Evolutionary conservation across 2,888 invertebrate genomes (phyloP).

Genomic region (Diarsia mendica): DNA sequence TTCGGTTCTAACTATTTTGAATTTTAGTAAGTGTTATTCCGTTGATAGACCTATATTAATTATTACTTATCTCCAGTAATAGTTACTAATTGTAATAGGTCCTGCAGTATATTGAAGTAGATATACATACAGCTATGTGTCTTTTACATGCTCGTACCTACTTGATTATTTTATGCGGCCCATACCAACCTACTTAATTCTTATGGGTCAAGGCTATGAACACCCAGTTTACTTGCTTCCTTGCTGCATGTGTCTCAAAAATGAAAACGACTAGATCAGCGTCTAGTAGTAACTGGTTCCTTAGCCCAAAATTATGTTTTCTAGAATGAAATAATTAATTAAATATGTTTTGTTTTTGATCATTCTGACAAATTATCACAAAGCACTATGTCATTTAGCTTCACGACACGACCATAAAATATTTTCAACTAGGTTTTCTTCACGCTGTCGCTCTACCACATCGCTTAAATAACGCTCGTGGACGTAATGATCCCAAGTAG

Average conservation of each 20-base stretch:
- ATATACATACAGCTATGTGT: not conserved
- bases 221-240: constrained; percentile 2
- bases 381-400: not conserved
- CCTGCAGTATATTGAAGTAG: not conserved
- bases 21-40: not conserved
- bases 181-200: constrained; percentile 30
- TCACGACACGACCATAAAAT: too few species aligned
- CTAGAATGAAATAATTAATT: not conserved
- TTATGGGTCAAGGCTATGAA: constrained; percentile 48
- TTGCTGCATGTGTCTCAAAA: constrained; percentile 28
- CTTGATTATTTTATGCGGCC: constrained; percentile 34
- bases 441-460: not conserved
- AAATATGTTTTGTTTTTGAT: not conserved
- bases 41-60: not conserved
- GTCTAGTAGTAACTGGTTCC: too few species aligned
- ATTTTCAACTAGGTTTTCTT: not conserved
- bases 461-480: constrained; percentile 12
- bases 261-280: not conserved
- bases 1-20: not conserved
- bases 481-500: constrained; percentile 4
- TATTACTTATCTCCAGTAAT: not conserved
- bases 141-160: constrained; percentile 1
- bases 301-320: not conserved
- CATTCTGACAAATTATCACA: not conserved
- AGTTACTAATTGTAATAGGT: not conserved